These are phyloP conservation scores for Caenorhabditis sinica DNA, from an alignment of 2,888 invertebrate genomes.

Conservation along the genomic window DNA sequence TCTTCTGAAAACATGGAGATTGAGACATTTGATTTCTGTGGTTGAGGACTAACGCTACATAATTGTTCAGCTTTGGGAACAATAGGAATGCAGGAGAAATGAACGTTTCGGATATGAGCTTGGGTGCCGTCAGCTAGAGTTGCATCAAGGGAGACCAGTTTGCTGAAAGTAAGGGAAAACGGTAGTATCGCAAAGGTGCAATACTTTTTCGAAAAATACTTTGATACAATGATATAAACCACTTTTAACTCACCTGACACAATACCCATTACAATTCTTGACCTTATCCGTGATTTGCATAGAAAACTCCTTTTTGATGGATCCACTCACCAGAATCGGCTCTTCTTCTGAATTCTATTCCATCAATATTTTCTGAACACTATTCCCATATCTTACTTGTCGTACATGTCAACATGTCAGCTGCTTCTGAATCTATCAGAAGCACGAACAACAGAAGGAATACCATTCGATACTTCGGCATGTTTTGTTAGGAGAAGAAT, in stretches of 20 bases:
- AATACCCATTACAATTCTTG: constrained; percentile 61
- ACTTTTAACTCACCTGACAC: constrained; percentile 50
- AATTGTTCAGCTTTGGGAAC: constrained; percentile 41
- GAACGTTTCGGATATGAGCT: constrained; percentile 59
- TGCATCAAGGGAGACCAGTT: constrained; percentile 57
- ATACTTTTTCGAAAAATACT: not conserved
- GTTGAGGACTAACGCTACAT: constrained; percentile 37
- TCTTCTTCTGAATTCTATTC: constrained; percentile 51
- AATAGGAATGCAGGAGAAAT: constrained; percentile 59
- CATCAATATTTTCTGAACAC: not conserved
- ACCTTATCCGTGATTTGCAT: constrained; percentile 63
- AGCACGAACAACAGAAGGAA: constrained; percentile 20
- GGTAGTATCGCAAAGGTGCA: not conserved
- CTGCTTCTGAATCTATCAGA: not conserved
- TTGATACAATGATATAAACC: not conserved
- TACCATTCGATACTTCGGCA: constrained; percentile 41
- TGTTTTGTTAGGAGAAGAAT: constrained; percentile 6
- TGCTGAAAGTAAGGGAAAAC: constrained; percentile 36
- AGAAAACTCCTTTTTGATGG: constrained; percentile 51
- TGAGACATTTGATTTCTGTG: not conserved
- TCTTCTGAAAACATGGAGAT: constrained; percentile 60
- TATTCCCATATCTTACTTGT: constrained; percentile 28
- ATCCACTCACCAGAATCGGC: constrained; percentile 58
- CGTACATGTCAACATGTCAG: constrained; percentile 32
- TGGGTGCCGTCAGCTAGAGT: constrained; percentile 49